Conservation (phyloP, 2,113 vertebrate genomes). For the Dipodomys spectabilis region DNA sequence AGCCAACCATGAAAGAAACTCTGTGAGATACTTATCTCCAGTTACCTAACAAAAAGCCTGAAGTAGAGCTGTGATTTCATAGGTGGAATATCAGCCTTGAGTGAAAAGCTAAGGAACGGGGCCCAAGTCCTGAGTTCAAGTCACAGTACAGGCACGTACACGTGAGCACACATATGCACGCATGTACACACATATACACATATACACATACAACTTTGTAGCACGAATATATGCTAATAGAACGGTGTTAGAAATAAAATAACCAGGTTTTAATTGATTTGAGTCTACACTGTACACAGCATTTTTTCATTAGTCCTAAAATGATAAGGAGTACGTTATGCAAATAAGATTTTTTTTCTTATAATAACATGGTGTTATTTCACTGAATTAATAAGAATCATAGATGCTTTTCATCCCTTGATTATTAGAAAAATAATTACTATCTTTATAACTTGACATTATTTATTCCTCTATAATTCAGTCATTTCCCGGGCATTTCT, state of each 20-base stretch:
- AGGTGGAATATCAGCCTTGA: no score
- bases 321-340: not conserved
- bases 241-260: constrained; percentile 42
- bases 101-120: no score
- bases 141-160: no score
- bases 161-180: no score
- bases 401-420: constrained; percentile 48
- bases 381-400: constrained; percentile 14
- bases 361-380: constrained; percentile 39
- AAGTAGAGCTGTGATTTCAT: no score
- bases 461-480: constrained; percentile 12
- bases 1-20: no score
- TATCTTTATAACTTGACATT: constrained; percentile 19
- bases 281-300: not conserved
- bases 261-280: not conserved
- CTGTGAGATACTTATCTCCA: no score
- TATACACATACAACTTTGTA: no score
- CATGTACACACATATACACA: no score
- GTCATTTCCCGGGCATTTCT: constrained; percentile 36
- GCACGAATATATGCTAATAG: not conserved
- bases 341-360: not conserved
- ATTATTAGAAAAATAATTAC: constrained; percentile 30
- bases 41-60: no score
- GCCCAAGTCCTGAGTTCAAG: no score
- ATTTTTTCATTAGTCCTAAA: not conserved